Percentiles rank a stretch among this genome's conserved stretches.
Conservation (phyloP, 2,797 vertebrate genomes). For the Rhincodon typus region DNA sequence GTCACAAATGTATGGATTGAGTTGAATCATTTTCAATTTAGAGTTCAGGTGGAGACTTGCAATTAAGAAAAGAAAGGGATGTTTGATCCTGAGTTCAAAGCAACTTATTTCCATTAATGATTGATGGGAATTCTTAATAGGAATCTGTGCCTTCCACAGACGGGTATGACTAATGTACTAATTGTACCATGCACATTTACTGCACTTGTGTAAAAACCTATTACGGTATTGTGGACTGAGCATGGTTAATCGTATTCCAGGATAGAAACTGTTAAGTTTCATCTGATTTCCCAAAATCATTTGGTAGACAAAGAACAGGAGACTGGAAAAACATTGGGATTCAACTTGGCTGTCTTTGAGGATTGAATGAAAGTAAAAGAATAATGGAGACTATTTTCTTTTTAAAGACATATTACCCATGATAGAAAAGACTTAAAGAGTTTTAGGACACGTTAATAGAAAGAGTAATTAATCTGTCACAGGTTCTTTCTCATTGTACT, state of each 20-base stretch:
- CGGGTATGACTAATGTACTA: not conserved
- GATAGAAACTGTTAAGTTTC: not conserved
- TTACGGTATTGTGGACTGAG: not conserved
- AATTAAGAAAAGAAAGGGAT: slow-evolving; percentile 1
- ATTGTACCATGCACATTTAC: not conserved
- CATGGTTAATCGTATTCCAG: not conserved
- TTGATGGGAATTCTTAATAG: not conserved
- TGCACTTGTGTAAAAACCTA: not conserved
- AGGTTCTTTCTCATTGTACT: not conserved
- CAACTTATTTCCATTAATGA: not conserved
- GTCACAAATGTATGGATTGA: not conserved
- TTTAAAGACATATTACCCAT: not conserved
- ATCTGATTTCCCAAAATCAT: not conserved
- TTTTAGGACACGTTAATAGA: not conserved
- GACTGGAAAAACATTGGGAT: not conserved
- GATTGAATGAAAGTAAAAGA: not conserved
- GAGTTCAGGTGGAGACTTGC: not conserved
- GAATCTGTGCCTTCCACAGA: not conserved
- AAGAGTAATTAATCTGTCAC: not conserved
- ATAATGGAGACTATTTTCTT: not conserved
- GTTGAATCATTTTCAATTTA: not conserved
- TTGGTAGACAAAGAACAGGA: not conserved
- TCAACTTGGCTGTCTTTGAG: not conserved
- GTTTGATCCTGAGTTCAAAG: slow-evolving; percentile 2
- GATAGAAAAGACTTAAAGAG: not conserved